Base-by-base conservation (phyloP, 2,113 vertebrate genomes). In the Mus pahari region DNA sequence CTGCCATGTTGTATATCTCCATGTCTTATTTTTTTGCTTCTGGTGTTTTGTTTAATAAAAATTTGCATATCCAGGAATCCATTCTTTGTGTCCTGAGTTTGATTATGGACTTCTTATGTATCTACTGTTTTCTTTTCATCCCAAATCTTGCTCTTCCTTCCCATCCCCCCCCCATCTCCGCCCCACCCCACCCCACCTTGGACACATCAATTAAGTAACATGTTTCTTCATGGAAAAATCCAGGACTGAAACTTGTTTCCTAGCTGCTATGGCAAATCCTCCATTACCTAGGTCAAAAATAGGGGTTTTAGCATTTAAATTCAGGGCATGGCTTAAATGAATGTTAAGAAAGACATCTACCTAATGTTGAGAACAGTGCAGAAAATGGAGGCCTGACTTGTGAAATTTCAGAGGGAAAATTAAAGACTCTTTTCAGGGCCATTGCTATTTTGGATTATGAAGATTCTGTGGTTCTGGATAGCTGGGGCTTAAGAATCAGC, bases 221-320 rank as follows among this genome's bases (percentile, higher is more conserved):
- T 42, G 19, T 95, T 94, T 83, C 48, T 88, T 74, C 68, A 5
- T 45, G 33, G 74, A 70, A 96, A 94, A 86, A 73, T 31, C 10
- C 81, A 45, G 31, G 13, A 60, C 48, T 90, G 83, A 91, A 92
- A 39, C 19, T 86, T 60, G 62, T 91, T 20, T 97, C 31, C 55
- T 82, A 89, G 60, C 36, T 91, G 83, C 70, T 95, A 68, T 77
- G 22, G 86, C n/a, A 86, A 94, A 82, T 83, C 66, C 90, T 31
- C 88, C n/a, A 92, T 96, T 73, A 33, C 78, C 55, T 95, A 33
- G 22, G 68, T 89, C 75, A 93, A n/a, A 89, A 92, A 50, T 92
- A 90, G 84, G 26, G 28, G n/a, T 82, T 83, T 92, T 79, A 88
- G 84, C 84, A 94, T 77, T 93, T 73, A 88, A 78, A 58, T 66